A percentile compares a stretch with the other conserved stretches of the same genome.
Conservation (phyloP, 2,797 vertebrate genomes). For the Nannoperca australis region DNA sequence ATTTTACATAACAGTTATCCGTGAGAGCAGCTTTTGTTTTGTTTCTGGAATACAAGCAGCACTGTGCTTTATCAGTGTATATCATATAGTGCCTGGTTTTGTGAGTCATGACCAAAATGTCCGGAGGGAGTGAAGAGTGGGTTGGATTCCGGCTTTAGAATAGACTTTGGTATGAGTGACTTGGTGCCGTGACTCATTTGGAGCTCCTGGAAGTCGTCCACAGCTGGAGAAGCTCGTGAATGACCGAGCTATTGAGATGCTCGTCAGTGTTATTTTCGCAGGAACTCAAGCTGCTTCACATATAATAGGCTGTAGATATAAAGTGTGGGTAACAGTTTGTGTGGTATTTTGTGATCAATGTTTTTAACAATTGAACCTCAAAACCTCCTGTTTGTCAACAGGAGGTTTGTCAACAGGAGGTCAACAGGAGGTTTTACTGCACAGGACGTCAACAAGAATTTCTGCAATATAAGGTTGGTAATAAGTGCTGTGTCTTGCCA, state of each 20-base stretch:
- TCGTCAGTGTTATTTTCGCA: not conserved
- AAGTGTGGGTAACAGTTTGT: conserved; percentile 14
- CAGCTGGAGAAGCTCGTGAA: conserved; percentile 61
- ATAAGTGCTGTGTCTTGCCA: conserved; percentile 8
- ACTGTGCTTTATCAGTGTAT: not conserved
- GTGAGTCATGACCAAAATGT: conserved; percentile 41
- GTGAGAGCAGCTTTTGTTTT: conserved; percentile 13
- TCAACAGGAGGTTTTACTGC: not conserved
- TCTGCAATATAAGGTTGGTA: not conserved
- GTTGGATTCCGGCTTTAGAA: conserved; percentile 28
- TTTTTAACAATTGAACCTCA: conserved; percentile 18
- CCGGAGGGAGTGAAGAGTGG: conserved; percentile 20
- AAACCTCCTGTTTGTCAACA: too few relatives aligned
- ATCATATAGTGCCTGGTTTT: conserved; percentile 10
- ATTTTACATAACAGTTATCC: conserved; percentile 27
- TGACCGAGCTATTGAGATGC: conserved; percentile 19
- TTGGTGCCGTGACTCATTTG: conserved; percentile 42
- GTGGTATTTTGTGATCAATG: not conserved
- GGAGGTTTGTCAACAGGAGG: too few relatives aligned
- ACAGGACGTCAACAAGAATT: not conserved
- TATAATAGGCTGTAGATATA: conserved; percentile 23
- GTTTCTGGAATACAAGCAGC: conserved; percentile 16
- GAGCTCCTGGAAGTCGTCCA: conserved; percentile 49
- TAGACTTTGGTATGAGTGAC: conserved; percentile 23
- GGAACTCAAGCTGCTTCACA: conserved; percentile 27